Base-by-base conservation (phyloP, 2,888 invertebrate species). In the Crossocerus cetratus region DNA sequence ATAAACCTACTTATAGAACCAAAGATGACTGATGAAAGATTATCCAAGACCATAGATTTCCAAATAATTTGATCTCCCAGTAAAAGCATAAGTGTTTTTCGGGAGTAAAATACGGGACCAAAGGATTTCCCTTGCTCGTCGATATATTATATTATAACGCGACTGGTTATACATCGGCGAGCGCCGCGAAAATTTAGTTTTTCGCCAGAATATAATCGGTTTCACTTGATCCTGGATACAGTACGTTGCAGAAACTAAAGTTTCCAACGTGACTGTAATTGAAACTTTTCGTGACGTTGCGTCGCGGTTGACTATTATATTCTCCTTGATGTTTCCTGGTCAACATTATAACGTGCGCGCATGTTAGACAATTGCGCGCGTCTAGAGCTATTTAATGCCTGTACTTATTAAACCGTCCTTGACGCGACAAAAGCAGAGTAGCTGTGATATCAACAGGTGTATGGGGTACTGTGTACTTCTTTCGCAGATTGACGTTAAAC, bases 371-470 rank as follows among this genome's bases (percentile, higher is more conserved):
- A 69, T 59, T 66, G 54, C 60, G 67, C 62, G 55, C 54, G 49
- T 56, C 21, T 67, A 76, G 54, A 23, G 62, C 4, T 76, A 68
- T 76, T 68, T 83, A 81, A 69, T 72, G 76, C 63, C 76, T 74
- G 55, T 49, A 49, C 14, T 73, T 74, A 74, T 74, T 74, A 32
- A 32, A 70, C 71, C 72, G 65, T 76, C 78, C 66, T 71, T 74
- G 75, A 83, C 80, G 71, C 80, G 67, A 77, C 14, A 78, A 84
- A 81, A 81, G 81, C 74, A 83, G 83, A 87, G 86, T 88, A 90
- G 88, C 89, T 90, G 89, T 89, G 89, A 89, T 90, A 89, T 88
- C 78, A 82, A 86, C 83, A 85, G 86, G 87, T 86, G 84, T 85
- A 85, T 86, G 86, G 86, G 86, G 84, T 75, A 79, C 77, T 78